Conservation (phyloP, 2,888 invertebrate genomes). For the Helobdella robusta region DNA sequence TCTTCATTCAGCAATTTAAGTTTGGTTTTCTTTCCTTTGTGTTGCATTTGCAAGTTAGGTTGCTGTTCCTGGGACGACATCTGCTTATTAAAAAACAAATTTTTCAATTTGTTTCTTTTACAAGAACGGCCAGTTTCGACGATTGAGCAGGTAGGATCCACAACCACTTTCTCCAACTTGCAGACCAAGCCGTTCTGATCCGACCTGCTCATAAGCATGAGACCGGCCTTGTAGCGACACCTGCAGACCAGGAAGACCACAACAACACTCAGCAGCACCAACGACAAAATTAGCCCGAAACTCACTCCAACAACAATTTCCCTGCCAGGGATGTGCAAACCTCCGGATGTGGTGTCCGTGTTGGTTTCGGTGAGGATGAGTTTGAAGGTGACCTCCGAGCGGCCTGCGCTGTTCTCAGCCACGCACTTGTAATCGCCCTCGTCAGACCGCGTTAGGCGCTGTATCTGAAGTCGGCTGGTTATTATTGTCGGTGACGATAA, state of each 20-base stretch:
- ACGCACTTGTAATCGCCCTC: slow-evolving; percentile 33
- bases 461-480: not conserved
- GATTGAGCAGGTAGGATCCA: too few species aligned
- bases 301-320: too few species aligned
- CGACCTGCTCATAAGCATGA: not conserved
- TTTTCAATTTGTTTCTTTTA: too few species aligned
- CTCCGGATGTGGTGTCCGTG: too few species aligned
- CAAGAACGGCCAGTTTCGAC: too few species aligned
- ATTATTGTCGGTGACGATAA: not conserved
- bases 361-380: slow-evolving; percentile 12
- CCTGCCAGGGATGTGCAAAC: too few species aligned
- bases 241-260: not conserved
- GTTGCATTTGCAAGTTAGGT: too few species aligned
- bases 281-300: not conserved
- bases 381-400: slow-evolving; percentile 33
- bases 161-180: not conserved
- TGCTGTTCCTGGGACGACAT: too few species aligned
- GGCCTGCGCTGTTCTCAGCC: slow-evolving; percentile 32
- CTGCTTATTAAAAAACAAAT: too few species aligned
- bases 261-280: not conserved
- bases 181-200: slow-evolving; percentile 8
- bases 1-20: too few species aligned
- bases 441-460: slow-evolving; percentile 19
- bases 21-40: too few species aligned
- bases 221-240: too few species aligned